A percentile compares a stretch with the other conserved stretches of the same genome.
These are phyloP conservation scores for Lymantria dispar DNA, from an alignment of 2,888 invertebrate species.

Conservation along the genomic window DNA sequence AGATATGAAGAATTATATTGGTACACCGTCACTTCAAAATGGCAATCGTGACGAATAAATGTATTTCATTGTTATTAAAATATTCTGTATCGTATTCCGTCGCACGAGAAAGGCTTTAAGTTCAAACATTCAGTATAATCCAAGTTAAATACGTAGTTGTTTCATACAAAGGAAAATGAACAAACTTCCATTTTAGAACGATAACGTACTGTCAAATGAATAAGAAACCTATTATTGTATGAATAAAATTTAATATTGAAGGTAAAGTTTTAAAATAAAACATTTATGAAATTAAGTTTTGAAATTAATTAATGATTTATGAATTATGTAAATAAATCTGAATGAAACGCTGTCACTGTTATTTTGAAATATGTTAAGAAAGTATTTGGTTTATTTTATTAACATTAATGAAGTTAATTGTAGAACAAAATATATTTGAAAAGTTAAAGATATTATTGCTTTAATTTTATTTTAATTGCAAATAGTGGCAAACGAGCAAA, in stretches of 20 bases:
- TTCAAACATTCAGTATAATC: constrained; percentile 10
- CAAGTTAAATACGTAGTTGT: constrained; percentile 1
- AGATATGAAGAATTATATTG: no score
- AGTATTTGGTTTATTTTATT: neutral
- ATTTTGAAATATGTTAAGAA: neutral
- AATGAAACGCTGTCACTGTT: neutral
- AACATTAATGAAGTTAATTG: neutral
- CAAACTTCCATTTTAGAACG: constrained; percentile 6
- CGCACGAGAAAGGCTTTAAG: constrained; percentile 8
- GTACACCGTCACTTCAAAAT: no score
- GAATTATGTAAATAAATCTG: neutral
- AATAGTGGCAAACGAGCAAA: no score
- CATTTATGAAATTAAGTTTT: no score
- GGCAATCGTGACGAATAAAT: no score
- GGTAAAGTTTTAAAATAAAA: constrained; percentile 4
- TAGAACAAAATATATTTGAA: neutral
- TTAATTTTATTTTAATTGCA: no score
- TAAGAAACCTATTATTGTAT: constrained; percentile 2
- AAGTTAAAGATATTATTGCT: no score
- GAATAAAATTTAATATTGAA: constrained; percentile 13
- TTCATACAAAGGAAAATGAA: neutral
- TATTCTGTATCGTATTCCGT: neutral
- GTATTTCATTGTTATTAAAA: neutral
- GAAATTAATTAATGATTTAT: no score
- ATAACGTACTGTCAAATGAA: constrained; percentile 11